phyloP scores from a whole-genome alignment of 2,888 invertebrate genomes.

The Nyleta sp. region DNA sequence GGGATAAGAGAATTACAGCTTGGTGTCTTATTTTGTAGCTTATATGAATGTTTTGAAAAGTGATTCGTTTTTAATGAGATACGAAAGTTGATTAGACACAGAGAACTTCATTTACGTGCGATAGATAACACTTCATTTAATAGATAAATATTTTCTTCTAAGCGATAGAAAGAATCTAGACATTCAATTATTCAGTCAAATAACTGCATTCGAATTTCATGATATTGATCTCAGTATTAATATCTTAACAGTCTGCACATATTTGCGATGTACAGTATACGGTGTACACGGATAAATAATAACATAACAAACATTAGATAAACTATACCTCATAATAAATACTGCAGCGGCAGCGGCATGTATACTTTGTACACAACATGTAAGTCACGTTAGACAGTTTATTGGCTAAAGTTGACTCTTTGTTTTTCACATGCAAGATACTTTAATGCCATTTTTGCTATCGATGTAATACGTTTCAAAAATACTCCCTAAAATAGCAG shows the following conservation, averaged over 20 bases:
- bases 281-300: constrained; percentile 16
- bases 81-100: background rate
- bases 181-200: background rate
- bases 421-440: background rate
- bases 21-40: constrained; percentile 7
- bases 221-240: constrained; percentile 15
- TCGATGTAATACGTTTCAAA: background rate
- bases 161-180: too few species aligned
- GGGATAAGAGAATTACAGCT: constrained; percentile 1
- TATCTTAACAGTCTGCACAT: constrained; percentile 15
- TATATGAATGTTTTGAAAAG: too few species aligned
- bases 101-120: background rate
- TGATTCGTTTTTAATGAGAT: too few species aligned
- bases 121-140: too few species aligned
- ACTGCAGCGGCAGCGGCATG: constrained; percentile 1
- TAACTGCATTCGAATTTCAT: constrained; percentile 4
- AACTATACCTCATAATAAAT: constrained; percentile 41
- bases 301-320: constrained; percentile 25
- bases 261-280: background rate
- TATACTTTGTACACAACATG: constrained; percentile 14
- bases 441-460: background rate
- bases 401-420: constrained; percentile 11
- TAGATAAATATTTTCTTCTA: too few species aligned
- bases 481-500: background rate
- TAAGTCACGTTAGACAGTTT: constrained; percentile 33